These are phyloP conservation scores for Masticophis lateralis DNA, from an alignment of 2,797 vertebrate species.

Conservation along the genomic window DNA sequence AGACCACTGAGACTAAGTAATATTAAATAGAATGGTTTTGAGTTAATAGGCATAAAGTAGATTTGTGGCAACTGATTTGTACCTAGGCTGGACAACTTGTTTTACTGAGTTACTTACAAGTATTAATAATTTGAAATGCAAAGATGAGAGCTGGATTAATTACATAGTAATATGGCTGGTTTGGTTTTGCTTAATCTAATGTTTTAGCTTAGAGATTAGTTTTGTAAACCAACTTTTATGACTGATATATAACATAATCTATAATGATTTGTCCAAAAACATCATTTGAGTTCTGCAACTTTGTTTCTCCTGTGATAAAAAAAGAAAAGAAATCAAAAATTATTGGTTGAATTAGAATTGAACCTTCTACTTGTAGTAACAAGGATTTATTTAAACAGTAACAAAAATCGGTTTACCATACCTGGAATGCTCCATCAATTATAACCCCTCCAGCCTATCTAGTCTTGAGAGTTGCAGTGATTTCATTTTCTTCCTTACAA, in stretches of 20 bases:
- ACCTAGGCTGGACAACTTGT: background rate
- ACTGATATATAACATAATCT: too few relatives aligned
- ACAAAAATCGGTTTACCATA: constrained; percentile 26
- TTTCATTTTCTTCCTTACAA: constrained; percentile 48
- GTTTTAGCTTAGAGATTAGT: too few relatives aligned
- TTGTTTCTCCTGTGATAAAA: constrained; percentile 25
- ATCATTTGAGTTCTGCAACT: constrained; percentile 1
- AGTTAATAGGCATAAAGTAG: too few relatives aligned
- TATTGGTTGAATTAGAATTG: constrained; percentile 31
- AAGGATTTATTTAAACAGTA: background rate
- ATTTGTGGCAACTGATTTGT: background rate
- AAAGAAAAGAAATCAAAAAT: background rate
- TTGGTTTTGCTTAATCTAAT: background rate
- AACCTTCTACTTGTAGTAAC: background rate
- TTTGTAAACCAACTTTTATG: too few relatives aligned
- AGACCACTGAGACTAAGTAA: background rate
- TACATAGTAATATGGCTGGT: background rate
- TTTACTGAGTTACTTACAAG: background rate
- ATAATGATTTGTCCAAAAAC: too few relatives aligned
- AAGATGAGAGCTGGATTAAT: background rate
- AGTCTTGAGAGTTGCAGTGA: constrained; percentile 36
- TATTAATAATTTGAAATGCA: background rate
- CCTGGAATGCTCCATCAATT: background rate
- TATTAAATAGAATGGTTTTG: background rate
- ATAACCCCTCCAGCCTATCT: constrained; percentile 1